These are phyloP conservation scores for Romanogobio albipinnatus DNA, from an alignment of 2,113 vertebrate genomes.

Conservation along the genomic window DNA sequence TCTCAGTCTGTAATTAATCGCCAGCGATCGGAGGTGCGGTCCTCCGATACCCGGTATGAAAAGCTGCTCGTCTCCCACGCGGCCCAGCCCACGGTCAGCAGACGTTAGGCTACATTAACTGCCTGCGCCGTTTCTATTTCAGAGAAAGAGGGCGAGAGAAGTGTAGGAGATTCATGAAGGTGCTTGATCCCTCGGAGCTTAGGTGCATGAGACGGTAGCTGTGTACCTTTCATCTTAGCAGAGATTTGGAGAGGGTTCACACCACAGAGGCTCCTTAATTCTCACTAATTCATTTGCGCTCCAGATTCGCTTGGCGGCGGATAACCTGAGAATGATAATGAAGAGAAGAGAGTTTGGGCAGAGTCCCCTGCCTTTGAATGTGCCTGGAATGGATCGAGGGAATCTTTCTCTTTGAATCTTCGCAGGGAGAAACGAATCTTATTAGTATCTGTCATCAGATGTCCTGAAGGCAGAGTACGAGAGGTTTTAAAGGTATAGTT, in stretches of 20 bases:
- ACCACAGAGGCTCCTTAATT: conserved; percentile 97
- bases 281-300: conserved; percentile 99
- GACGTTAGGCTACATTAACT: conserved; percentile 92
- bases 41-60: conserved; percentile 80
- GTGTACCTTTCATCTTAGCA: conserved; percentile 95
- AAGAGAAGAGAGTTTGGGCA: conserved; percentile 83
- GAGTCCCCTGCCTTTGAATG: conserved; percentile 96
- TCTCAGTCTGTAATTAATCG: conserved; percentile 87
- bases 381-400: conserved; percentile 93
- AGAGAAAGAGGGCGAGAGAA: conserved; percentile 35
- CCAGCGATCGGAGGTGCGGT: conserved; percentile 82
- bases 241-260: conserved; percentile 97
- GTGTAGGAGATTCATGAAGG: conserved; percentile 70
- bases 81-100: conserved; percentile 90
- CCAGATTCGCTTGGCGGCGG: conserved; percentile 94
- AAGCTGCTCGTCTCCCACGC: conserved; percentile 81
- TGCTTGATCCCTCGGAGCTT: conserved; percentile 81
- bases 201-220: conserved; percentile 83
- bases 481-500: conserved; percentile 75
- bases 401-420: conserved; percentile 90
- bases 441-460: conserved; percentile 89
- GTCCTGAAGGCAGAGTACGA: conserved; percentile 79
- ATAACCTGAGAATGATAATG: conserved; percentile 99
- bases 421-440: conserved; percentile 86
- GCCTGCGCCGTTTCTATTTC: conserved; percentile 80